Evolutionary conservation across 2,113 vertebrate genomes (phyloP).

Genomic region (Diglossa brunneiventris): DNA sequence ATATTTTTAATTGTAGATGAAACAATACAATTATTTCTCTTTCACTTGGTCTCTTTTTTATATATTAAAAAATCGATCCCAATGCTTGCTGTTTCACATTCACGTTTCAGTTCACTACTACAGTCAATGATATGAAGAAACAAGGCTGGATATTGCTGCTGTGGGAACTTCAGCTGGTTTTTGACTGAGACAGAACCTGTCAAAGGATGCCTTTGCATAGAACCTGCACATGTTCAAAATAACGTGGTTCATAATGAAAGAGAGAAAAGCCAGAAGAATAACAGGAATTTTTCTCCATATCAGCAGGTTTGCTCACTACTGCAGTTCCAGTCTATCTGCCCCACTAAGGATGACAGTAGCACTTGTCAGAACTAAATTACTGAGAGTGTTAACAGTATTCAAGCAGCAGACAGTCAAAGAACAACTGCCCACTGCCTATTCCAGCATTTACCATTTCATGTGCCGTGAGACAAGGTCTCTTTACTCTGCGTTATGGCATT

Average conservation of each 20-base stretch:
- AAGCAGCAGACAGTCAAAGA: conserved; percentile 6
- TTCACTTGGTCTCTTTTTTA: background rate
- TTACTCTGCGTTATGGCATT: background rate
- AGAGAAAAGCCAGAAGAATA: conserved; percentile 35
- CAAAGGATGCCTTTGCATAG: background rate
- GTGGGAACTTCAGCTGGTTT: background rate
- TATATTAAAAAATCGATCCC: background rate
- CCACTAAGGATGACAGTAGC: background rate
- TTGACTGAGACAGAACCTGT: background rate
- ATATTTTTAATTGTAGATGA: background rate
- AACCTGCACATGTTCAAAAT: conserved; percentile 5
- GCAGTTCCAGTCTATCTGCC: background rate
- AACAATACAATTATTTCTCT: background rate
- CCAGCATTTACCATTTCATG: background rate
- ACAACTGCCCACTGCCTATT: background rate
- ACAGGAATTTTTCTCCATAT: background rate
- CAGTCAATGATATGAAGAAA: conserved; percentile 6
- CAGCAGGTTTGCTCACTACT: conserved; percentile 26
- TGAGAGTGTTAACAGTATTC: background rate
- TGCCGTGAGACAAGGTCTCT: background rate
- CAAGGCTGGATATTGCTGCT: background rate
- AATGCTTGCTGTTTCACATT: background rate
- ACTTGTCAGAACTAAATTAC: conserved; percentile 17
- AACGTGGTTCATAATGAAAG: conserved; percentile 21
- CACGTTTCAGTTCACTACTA: background rate